Conservation (phyloP, 1,140 invertebrate species). For the Odontomachus brunneus region DNA sequence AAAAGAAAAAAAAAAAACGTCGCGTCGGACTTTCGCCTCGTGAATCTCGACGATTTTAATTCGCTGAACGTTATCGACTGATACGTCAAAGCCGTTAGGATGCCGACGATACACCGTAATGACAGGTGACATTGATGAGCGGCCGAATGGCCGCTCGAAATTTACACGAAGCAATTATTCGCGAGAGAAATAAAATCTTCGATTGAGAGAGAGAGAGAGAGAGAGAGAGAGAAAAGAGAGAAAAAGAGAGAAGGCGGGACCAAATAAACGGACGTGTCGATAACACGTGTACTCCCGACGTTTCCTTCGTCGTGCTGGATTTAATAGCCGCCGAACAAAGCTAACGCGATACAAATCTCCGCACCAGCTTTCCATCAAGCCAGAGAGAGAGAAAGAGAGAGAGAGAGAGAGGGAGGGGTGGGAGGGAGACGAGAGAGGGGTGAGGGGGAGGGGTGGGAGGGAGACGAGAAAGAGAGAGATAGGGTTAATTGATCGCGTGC, state of each 20-base stretch:
- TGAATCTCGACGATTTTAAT: constrained; percentile 56
- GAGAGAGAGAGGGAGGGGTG: too few species aligned
- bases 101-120: constrained; percentile 48
- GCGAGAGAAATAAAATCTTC: constrained; percentile 58
- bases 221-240: constrained; percentile 5
- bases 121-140: constrained; percentile 59
- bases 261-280: constrained; percentile 52
- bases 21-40: neutral
- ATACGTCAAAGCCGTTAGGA: constrained; percentile 47
- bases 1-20: neutral
- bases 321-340: constrained; percentile 44
- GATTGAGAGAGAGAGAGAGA: constrained; percentile 12
- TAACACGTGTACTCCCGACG: constrained; percentile 45
- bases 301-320: constrained; percentile 49
- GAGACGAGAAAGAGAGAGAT: neutral
- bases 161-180: constrained; percentile 61
- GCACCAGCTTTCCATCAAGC: constrained; percentile 30
- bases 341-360: constrained; percentile 44
- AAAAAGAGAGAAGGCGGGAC: neutral
- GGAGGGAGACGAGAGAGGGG: too few species aligned
- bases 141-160: constrained; percentile 52
- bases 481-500: constrained; percentile 39
- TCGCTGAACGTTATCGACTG: constrained; percentile 49
- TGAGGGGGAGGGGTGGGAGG: too few species aligned
- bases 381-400: neutral